A percentile compares a stretch with the other conserved stretches of the same genome.
Evolutionary conservation across 2,113 vertebrate species (phyloP).

Genomic region (Oenanthe oenanthe): DNA sequence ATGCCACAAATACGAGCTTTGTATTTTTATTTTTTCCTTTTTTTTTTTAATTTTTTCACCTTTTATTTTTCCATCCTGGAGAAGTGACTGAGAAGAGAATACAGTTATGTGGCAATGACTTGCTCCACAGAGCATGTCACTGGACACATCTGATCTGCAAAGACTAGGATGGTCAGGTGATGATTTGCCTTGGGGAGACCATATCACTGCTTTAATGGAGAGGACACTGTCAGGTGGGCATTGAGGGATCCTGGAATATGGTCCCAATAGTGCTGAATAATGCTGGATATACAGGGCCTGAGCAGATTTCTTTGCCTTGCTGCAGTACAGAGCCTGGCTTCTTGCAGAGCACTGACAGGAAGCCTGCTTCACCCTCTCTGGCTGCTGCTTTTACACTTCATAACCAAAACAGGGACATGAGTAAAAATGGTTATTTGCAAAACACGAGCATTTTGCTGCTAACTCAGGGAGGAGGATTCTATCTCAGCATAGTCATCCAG

Average conservation of each 20-base stretch:
- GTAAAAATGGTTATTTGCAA: constrained; percentile 8
- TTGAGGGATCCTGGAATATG: neutral
- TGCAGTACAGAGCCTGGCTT: neutral
- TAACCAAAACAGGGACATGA: constrained; percentile 2
- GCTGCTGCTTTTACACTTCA: constrained; percentile 26
- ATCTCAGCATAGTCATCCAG: neutral
- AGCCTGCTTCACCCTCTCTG: constrained; percentile 31
- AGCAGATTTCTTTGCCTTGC: neutral
- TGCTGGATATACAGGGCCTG: neutral
- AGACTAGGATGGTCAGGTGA: constrained; percentile 39
- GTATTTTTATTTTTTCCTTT: neutral
- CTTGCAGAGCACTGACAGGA: constrained; percentile 7
- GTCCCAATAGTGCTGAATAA: constrained; percentile 35
- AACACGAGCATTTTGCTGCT: constrained; percentile 8
- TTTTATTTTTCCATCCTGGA: neutral
- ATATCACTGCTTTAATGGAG: neutral
- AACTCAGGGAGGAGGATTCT: neutral
- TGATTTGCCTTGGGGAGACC: constrained; percentile 42
- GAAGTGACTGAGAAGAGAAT: constrained; percentile 42
- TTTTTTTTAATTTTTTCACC: neutral
- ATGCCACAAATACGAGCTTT: constrained; percentile 40
- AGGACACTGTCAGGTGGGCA: constrained; percentile 68
- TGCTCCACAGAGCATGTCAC: neutral
- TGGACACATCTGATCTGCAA: constrained; percentile 35
- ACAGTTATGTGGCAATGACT: constrained; percentile 45